A percentile compares a stretch with the other conserved stretches of the same genome.
These are phyloP conservation scores for Orestias chungarensis DNA, from an alignment of 2,797 vertebrate genomes.

Conservation along the genomic window DNA sequence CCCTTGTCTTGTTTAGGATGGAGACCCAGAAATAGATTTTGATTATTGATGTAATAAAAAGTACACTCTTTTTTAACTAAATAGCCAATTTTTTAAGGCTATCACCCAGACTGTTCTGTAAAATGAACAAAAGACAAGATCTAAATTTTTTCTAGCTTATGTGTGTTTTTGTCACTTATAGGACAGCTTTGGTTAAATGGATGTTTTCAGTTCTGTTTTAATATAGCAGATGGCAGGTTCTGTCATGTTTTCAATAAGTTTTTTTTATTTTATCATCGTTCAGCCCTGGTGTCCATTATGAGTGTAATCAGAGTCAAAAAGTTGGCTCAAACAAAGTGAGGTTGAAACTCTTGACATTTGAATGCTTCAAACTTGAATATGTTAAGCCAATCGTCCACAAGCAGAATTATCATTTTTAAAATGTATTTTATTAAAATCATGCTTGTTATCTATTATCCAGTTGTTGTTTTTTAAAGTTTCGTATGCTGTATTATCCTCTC, in stretches of 20 bases:
- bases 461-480: conserved; percentile 29
- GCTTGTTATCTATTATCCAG: not conserved
- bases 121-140: no score
- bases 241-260: no score
- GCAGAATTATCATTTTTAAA: not conserved
- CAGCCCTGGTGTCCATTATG: not conserved
- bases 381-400: not conserved
- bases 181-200: not conserved
- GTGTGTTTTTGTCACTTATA: not conserved
- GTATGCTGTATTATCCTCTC: not conserved
- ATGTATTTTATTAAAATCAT: not conserved
- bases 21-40: not conserved
- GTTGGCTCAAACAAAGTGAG: not conserved
- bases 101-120: not conserved
- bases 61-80: not conserved
- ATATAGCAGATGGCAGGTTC: not conserved
- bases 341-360: not conserved
- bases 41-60: not conserved
- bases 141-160: no score
- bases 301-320: not conserved
- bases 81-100: not conserved
- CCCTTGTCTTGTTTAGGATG: not conserved
- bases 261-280: not conserved
- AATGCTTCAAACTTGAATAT: not conserved
- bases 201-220: not conserved